Conservation (phyloP, 2,797 vertebrate species). For the Parauchenoglanis ngamensis region DNA sequence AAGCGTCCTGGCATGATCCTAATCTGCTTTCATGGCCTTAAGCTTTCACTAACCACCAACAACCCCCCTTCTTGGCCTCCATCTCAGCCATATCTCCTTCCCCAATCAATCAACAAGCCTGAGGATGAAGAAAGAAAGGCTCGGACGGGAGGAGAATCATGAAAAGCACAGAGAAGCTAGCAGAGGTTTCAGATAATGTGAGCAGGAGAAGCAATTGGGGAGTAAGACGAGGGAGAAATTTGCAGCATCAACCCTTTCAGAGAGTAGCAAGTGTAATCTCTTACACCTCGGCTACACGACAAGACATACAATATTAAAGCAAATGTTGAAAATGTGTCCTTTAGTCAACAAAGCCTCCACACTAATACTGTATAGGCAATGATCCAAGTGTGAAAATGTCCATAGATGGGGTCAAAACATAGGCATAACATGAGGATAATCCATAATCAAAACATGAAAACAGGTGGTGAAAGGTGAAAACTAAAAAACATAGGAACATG, state of each 20-base stretch:
- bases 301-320: not conserved
- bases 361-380: not conserved
- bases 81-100: slow-evolving; percentile 62
- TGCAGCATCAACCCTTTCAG: slow-evolving; percentile 65
- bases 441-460: not conserved
- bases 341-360: not conserved
- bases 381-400: not conserved
- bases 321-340: not conserved
- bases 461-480: not conserved
- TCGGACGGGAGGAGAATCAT: slow-evolving; percentile 33
- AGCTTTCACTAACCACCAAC: slow-evolving; percentile 53
- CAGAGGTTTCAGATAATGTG: slow-evolving; percentile 54
- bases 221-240: slow-evolving; percentile 55
- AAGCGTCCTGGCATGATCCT: slow-evolving; percentile 60
- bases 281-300: not conserved
- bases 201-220: slow-evolving; percentile 47
- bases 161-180: slow-evolving; percentile 39
- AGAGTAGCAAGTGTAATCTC: slow-evolving; percentile 60
- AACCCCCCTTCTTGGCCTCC: slow-evolving; percentile 31
- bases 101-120: slow-evolving; percentile 68
- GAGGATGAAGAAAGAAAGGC: slow-evolving; percentile 43
- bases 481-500: not conserved
- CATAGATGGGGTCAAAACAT: not conserved
- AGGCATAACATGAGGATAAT: not conserved
- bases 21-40: slow-evolving; percentile 65